A percentile compares a stretch with the other conserved stretches of the same genome.
Conservation (phyloP, 2,797 vertebrate species). For the Syncerus caffer region DNA sequence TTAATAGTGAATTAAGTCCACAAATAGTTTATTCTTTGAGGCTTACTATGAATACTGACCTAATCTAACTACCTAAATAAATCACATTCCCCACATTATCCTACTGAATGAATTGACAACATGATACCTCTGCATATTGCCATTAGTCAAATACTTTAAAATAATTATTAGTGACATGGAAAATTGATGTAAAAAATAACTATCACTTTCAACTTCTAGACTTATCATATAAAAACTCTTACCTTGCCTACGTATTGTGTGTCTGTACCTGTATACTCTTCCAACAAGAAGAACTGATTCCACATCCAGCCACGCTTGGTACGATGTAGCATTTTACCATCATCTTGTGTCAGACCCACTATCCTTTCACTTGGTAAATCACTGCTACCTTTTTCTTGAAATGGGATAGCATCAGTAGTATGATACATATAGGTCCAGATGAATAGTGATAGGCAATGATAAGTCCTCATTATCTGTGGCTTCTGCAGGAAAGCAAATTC, state of each 20-base stretch:
- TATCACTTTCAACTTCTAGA: background rate
- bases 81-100: background rate
- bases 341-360: slow-evolving; percentile 82
- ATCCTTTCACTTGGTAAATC: slow-evolving; percentile 73
- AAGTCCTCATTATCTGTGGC: slow-evolving; percentile 80
- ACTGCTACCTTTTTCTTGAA: slow-evolving; percentile 83
- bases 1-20: background rate
- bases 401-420: slow-evolving; percentile 55
- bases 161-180: background rate
- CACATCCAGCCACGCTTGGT: slow-evolving; percentile 98
- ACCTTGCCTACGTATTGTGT: slow-evolving; percentile 99
- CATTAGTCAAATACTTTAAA: background rate
- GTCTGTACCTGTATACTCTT: slow-evolving; percentile 97
- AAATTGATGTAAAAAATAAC: background rate
- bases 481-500: slow-evolving; percentile 41
- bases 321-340: slow-evolving; percentile 87
- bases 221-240: slow-evolving; percentile 75
- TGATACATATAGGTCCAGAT: slow-evolving; percentile 79
- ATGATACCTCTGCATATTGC: background rate
- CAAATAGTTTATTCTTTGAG: background rate
- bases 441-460: slow-evolving; percentile 71
- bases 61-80: background rate
- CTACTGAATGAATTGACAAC: background rate
- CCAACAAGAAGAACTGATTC: slow-evolving; percentile 99
- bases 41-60: background rate